Percentiles rank a stretch among this genome's conserved stretches.
These are phyloP conservation scores for Alligator mississippiensis DNA, from an alignment of 2,113 vertebrate genomes.

Conservation along the genomic window DNA sequence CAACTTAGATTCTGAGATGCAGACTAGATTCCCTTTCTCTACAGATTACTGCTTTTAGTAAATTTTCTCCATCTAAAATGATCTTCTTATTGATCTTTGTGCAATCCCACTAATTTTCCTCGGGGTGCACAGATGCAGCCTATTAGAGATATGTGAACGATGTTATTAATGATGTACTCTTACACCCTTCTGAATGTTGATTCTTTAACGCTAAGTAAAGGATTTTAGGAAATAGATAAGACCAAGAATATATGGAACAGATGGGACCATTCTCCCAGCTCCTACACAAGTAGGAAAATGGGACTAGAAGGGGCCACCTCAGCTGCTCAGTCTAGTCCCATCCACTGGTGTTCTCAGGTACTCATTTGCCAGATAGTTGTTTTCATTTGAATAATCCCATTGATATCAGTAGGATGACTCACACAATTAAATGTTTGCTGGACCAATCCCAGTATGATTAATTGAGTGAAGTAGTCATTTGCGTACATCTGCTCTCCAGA, in stretches of 20 bases:
- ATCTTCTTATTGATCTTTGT: not conserved
- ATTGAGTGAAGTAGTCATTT: not conserved
- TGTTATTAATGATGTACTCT: not conserved
- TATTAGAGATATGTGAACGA: not conserved
- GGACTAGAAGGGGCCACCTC: too few relatives aligned
- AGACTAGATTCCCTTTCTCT: not conserved
- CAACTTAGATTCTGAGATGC: not conserved
- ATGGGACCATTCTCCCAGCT: not conserved
- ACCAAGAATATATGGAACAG: not conserved
- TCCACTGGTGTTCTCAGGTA: too few relatives aligned
- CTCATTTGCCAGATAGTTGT: not conserved
- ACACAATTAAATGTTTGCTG: not conserved
- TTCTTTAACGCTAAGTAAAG: not conserved
- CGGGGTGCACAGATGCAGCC: not conserved
- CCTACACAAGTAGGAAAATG: not conserved
- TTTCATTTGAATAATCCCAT: not conserved
- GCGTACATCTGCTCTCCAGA: not conserved
- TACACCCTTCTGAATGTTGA: not conserved
- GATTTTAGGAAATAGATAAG: not conserved
- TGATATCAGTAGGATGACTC: not conserved
- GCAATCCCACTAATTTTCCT: not conserved
- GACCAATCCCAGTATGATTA: not conserved
- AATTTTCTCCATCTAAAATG: not conserved
- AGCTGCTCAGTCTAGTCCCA: too few relatives aligned
- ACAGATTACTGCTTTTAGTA: not conserved